Base-by-base conservation (phyloP, 2,113 vertebrate species). In the Pachyramphus minor region DNA sequence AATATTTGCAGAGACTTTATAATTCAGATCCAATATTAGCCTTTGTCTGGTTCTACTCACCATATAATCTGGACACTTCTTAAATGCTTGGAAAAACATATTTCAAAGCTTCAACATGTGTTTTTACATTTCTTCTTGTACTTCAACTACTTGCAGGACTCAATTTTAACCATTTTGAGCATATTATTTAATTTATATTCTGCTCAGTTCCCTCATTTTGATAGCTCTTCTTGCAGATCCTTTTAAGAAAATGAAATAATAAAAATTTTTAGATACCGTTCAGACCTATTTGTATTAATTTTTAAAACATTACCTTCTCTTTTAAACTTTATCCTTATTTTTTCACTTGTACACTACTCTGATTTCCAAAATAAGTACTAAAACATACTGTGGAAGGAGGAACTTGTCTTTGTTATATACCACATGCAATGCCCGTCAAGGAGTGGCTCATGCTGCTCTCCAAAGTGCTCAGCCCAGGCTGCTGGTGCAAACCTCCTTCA, bases 391-490 rank as follows among this genome's bases (percentile, higher is more conserved):
- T 63, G 49, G 47, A n/a, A 69, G 49, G n/a, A 83, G 45, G 22
- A 49, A 12, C 13, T 75, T 66, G 31, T 13, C n/a, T 74, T 56
- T 37, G 8, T 18, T 39, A 8, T 15, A 3, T 12, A 21, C 64
- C 28, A 2, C 27, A 44, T 23, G 16, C 22, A 10, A 6, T 18
- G 25, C 30, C 45, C 10, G 6, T 21, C 0, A 0, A 27, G 37
- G n/a, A 56, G 17, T 11, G 17, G 14, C 23, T 53, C 3, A 0
- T n/a, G 9, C n/a, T 30, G 30, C 15, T 62, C 53, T 39, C 59
- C 24, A 49, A 41, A 69, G 12, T 11, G 2, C 62, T 42, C 23
- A 37, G 44, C 27, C 35, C 41, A 41, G 52, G 52, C 52, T 59
- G 50, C 21, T 1, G 0, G 24, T 2, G 5, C 60, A 74, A 64